Conservation (phyloP, 1,140 invertebrate species). For the Megalonaias nervosa region DNA sequence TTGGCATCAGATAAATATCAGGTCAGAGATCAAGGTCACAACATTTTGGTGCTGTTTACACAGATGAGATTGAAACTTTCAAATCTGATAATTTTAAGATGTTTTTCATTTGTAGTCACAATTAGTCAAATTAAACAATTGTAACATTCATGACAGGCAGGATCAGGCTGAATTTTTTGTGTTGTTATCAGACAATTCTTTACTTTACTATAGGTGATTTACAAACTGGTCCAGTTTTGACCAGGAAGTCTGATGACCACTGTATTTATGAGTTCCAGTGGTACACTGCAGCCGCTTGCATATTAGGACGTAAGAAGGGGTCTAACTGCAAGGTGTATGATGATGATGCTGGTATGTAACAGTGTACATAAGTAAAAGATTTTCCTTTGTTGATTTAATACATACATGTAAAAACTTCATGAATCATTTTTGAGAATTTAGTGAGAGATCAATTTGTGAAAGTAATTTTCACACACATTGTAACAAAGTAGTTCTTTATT, state of each 20-base stretch:
- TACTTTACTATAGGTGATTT: slow-evolving; percentile 50
- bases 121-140: slow-evolving; percentile 17
- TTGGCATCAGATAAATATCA: too few relatives aligned
- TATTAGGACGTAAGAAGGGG: slow-evolving; percentile 55
- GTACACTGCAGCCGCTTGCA: slow-evolving; percentile 69
- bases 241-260: slow-evolving; percentile 51
- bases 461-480: too few relatives aligned
- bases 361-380: too few relatives aligned
- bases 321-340: slow-evolving; percentile 62
- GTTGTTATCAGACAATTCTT: background rate
- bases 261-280: slow-evolving; percentile 69
- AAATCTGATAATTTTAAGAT: too few relatives aligned
- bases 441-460: too few relatives aligned
- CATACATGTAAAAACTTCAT: too few relatives aligned
- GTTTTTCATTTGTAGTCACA: background rate
- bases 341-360: slow-evolving; percentile 14
- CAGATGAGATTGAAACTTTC: background rate
- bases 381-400: too few relatives aligned
- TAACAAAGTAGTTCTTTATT: too few relatives aligned
- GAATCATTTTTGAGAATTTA: too few relatives aligned
- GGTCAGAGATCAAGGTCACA: too few relatives aligned
- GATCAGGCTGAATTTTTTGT: background rate
- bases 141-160: slow-evolving; percentile 49
- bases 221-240: slow-evolving; percentile 56
- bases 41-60: too few relatives aligned